phyloP scores from a whole-genome alignment of 2,888 invertebrate species.

The Napeogenes sylphis region DNA sequence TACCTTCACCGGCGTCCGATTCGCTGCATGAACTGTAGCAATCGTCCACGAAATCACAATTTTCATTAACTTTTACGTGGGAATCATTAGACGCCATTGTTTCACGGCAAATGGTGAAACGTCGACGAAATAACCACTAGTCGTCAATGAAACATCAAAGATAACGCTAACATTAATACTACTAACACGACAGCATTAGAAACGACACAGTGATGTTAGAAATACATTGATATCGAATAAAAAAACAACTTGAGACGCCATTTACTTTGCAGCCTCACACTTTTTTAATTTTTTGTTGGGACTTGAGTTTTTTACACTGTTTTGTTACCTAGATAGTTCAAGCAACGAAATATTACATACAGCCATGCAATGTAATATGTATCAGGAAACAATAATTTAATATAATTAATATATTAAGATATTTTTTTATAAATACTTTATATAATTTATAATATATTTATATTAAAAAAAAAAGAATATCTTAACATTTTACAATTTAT shows the following conservation, averaged over 20 bases:
- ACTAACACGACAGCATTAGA: constrained; percentile 42
- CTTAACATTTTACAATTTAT: no score
- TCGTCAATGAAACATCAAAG: constrained; percentile 59
- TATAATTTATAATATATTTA: not conserved
- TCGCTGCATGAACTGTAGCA: constrained; percentile 52
- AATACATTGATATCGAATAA: constrained; percentile 65
- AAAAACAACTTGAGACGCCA: constrained; percentile 77
- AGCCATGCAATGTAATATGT: constrained; percentile 17
- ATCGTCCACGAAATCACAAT: constrained; percentile 55
- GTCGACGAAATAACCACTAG: constrained; percentile 49
- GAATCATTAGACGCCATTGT: constrained; percentile 75
- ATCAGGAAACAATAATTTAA: constrained; percentile 12
- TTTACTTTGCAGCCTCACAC: constrained; percentile 62
- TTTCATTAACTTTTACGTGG: constrained; percentile 70
- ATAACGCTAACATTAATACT: constrained; percentile 44
- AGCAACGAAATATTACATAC: constrained; percentile 21
- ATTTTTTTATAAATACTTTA: not conserved
- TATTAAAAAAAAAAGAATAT: not conserved
- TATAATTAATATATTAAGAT: not conserved
- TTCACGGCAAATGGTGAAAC: constrained; percentile 54
- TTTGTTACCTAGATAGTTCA: constrained; percentile 39
- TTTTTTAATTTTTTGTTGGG: constrained; percentile 42
- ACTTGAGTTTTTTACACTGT: constrained; percentile 42
- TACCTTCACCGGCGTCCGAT: constrained; percentile 61
- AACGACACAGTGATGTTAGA: constrained; percentile 53